Evolutionary conservation across 2,888 invertebrate species (phyloP), one percentile per base, ranked within the genome.

Genomic region (Oscheius sp.): DNA sequence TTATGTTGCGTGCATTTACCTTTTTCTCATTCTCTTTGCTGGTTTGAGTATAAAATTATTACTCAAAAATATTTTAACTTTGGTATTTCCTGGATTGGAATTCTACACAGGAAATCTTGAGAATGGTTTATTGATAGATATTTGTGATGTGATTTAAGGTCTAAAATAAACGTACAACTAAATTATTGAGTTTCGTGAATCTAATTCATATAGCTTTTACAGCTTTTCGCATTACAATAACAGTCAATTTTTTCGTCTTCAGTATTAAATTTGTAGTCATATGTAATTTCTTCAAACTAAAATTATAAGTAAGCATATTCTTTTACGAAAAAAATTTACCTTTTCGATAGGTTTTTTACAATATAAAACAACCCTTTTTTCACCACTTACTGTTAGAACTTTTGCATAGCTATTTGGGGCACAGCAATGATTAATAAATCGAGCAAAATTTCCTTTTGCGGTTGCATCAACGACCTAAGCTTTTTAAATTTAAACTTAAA

Each of bases 281-380:
- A 99, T 0, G 82, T 84, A 31, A 99, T 98, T 89, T 99, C 98
- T 87, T 99, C 98, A 88, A 96, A 95, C 15, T 95, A 57, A 52
- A 29, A 42, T 17, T 12, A 12, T 23, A 25, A 23, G 25, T 23
- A n/a, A 48, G 15, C 25, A 23, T 17, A 17, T 27, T 5, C 12
- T 8, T n/a, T 4, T n/a, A 65, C 52, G n/a, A 5, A 23, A 25
- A 15, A 15, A 34, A 65, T n/a, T 17, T 12, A 58, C 72, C 50
- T 82, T 84, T 23, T 74, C 61, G 87, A 99, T 99, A 74, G 93
- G 93, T 87, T 96, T 93, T 87, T 96, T 96, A 63, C 96, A 96
- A 89, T 98, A 99, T 87, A 99, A 99, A 76, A 98, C 97, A 87
- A 99, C 98, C 88, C 97, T 96, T 91, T 98, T 98, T 87, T 94